phyloP scores from a whole-genome alignment of 2,113 vertebrate genomes.

The Ceratotherium simum region DNA sequence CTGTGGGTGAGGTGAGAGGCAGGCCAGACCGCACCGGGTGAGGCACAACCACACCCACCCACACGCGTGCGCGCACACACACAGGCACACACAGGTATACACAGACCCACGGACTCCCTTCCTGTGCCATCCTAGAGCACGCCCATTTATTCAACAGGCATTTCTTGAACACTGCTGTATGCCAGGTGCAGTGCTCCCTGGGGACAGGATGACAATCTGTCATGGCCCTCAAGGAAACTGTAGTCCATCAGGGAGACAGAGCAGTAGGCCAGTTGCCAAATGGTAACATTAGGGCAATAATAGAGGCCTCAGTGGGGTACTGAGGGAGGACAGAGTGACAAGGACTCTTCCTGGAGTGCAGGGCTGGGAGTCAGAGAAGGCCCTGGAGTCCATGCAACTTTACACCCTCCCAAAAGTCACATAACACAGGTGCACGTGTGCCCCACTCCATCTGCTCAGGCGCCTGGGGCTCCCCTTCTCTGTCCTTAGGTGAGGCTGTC shows the following conservation, averaged over 20 bases:
- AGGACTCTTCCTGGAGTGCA: background rate
- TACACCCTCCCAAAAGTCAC: background rate
- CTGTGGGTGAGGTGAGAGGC: background rate
- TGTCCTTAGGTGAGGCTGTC: background rate
- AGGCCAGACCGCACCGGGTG: background rate
- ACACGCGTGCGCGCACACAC: fast-evolving
- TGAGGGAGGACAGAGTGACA: background rate
- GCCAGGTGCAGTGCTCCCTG: background rate
- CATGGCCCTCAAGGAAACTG: background rate
- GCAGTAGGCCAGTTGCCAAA: background rate
- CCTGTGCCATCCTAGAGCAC: background rate
- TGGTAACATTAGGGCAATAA: background rate
- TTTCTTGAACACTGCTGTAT: background rate
- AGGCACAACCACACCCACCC: background rate
- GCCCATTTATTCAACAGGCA: fast-evolving
- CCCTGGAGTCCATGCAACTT: fast-evolving
- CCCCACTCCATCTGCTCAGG: background rate
- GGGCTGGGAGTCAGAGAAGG: background rate
- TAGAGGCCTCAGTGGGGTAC: background rate
- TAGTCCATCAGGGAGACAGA: background rate
- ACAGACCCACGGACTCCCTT: background rate
- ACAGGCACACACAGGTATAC: no score
- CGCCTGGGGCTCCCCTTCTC: background rate
- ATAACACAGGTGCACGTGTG: background rate
- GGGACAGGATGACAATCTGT: background rate